A percentile compares a stretch with the other conserved stretches of the same genome.
Evolutionary conservation across 2,113 vertebrate genomes (phyloP).

Genomic region (Zapornia atra): DNA sequence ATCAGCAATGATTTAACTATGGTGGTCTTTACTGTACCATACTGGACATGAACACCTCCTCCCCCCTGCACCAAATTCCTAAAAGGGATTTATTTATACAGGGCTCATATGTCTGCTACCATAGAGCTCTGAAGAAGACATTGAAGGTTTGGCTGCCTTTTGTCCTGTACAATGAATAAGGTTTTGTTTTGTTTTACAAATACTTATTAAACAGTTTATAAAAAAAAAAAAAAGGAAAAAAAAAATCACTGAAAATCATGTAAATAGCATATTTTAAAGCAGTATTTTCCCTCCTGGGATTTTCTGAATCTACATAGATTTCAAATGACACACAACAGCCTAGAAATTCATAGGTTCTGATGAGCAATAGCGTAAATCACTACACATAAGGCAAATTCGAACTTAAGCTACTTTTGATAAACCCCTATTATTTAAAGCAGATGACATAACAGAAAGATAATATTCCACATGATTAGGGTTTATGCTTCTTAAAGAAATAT

Average conservation of each 20-base stretch:
- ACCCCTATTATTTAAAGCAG: not conserved
- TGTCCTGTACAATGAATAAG: not conserved
- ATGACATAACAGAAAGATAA: not conserved
- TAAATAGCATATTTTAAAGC: not conserved
- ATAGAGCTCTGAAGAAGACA: not conserved
- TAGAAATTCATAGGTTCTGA: not conserved
- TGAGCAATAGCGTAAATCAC: not conserved
- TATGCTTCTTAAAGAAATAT: not conserved
- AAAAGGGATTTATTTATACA: not conserved
- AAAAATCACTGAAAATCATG: not conserved
- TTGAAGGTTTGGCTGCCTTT: not conserved
- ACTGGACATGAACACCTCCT: not conserved
- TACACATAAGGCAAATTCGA: not conserved
- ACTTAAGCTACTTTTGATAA: not conserved
- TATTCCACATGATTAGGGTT: not conserved
- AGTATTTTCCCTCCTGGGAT: not conserved
- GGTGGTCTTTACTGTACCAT: not conserved
- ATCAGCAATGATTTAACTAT: not conserved
- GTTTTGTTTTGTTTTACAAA: not conserved
- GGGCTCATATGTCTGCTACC: not conserved
- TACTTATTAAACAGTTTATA: not conserved
- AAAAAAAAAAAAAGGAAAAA: not conserved
- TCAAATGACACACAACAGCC: not conserved
- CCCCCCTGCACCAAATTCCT: not conserved
- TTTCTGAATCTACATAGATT: not conserved